Conservation (phyloP, 2,113 vertebrate species). For the Lepisosteus oculatus region DNA sequence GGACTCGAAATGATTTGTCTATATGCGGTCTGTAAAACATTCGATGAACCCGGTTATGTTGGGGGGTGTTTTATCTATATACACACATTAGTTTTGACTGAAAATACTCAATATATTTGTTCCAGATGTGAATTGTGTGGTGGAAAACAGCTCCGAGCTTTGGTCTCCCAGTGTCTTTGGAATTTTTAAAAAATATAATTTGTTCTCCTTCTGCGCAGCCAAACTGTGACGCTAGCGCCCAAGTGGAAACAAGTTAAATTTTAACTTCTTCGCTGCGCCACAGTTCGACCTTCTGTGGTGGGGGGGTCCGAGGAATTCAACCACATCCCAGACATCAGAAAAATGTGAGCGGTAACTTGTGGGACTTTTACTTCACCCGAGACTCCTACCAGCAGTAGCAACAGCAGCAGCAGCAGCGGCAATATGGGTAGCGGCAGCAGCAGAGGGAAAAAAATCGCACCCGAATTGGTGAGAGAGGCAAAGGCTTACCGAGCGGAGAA, state of each 20-base stretch:
- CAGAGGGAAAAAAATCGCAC: constrained; percentile 61
- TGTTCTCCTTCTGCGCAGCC: neutral
- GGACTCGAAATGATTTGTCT: neutral
- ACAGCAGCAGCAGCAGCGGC: neutral
- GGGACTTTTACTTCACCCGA: neutral
- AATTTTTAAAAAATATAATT: too few relatives aligned
- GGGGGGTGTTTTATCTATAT: too few relatives aligned
- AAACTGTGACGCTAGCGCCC: neutral
- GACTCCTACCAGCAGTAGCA: too few relatives aligned
- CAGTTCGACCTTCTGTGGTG: neutral
- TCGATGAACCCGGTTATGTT: too few relatives aligned
- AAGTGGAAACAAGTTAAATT: constrained; percentile 27
- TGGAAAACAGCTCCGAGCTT: too few relatives aligned
- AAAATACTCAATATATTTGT: too few relatives aligned
- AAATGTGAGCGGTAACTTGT: constrained; percentile 18
- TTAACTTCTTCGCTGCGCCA: constrained; percentile 24
- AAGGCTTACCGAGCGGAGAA: constrained; percentile 16
- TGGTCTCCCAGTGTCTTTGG: too few relatives aligned
- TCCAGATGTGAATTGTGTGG: too few relatives aligned
- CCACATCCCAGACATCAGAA: neutral
- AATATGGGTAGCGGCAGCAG: constrained; percentile 63
- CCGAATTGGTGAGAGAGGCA: constrained; percentile 43
- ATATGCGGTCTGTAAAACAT: neutral
- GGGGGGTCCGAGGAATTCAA: neutral
- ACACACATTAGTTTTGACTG: too few relatives aligned